Evolutionary conservation across 2,888 invertebrate genomes (phyloP), one percentile per base, ranked within the genome.

Genomic region (Muscina levida): DNA sequence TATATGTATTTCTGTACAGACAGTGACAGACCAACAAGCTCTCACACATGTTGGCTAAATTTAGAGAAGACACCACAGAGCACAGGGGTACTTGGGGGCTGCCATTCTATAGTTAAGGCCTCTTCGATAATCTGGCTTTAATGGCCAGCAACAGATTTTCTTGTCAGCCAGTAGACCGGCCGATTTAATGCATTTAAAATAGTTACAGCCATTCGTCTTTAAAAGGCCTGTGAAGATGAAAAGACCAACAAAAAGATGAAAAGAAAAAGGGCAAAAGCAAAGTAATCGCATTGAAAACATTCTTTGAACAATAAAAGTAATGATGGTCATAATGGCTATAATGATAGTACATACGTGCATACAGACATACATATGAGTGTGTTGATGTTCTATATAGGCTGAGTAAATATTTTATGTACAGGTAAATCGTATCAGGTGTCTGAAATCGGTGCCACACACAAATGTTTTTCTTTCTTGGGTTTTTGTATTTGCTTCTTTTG

Each of bases 381-480:
- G 31, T 8, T 5, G 3, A 31, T 31, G 31, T 31, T 31, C 8
- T 31, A 8, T 31, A 31, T 31, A 31, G n/a, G n/a, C n/a, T n/a
- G n/a, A 31, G 31, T 5, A 31, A 31, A 31, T 31, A 31, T 8
- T 31, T 5, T 31, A 31, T 31, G 42, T 39, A 39, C 42, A 42
- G 62, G 62, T 62, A 62, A 62, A 62, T 19, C 22, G 39, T 42
- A 62, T 62, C 62, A 62, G 62, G 62, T 62, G 62, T 62, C 39
- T 62, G 62, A 42, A 19, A 22, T 42, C 22, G 59, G 62, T 42
- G 42, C 37, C 59, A 59, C 59, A 59, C 62, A 62, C 62, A 42
- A 39, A 22, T 4, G 24, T n/a, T 24, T 22, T 22, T 53, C 31
- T 2, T 10, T 37, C 37, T 39, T 11, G 17, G 5, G 37, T 6